These are phyloP conservation scores for Delichon dasypus DNA, from an alignment of 2,797 vertebrate genomes.

Conservation along the genomic window DNA sequence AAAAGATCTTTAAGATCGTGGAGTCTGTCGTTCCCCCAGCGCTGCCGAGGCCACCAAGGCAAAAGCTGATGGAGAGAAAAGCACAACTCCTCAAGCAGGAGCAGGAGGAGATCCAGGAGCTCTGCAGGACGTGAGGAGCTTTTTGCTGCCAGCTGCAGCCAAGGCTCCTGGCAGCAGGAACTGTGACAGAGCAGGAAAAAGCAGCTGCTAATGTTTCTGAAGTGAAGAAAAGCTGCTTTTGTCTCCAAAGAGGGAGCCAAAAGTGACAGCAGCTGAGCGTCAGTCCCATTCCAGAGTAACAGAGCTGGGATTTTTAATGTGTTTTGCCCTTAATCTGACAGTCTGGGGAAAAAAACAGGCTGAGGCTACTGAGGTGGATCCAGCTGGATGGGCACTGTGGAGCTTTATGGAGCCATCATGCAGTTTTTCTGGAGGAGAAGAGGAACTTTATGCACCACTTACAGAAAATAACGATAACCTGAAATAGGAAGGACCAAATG, in stretches of 20 bases:
- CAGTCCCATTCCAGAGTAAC: rapidly evolving
- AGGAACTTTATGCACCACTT: not conserved
- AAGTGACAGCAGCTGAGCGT: not conserved
- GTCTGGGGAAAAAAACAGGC: not conserved
- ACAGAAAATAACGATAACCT: not conserved
- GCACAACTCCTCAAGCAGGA: not conserved
- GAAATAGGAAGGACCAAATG: not conserved
- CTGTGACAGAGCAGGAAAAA: not conserved
- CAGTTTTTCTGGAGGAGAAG: not conserved
- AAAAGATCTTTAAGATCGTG: not conserved
- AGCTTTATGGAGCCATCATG: not conserved
- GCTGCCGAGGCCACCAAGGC: not conserved
- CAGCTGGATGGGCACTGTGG: not conserved
- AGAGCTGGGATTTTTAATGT: not conserved
- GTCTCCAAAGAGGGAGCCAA: not conserved
- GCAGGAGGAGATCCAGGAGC: not conserved
- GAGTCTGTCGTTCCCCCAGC: not conserved
- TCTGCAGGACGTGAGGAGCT: not conserved
- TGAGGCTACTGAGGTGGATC: not conserved
- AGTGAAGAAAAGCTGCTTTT: not conserved
- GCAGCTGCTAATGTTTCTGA: not conserved
- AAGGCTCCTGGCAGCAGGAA: not conserved
- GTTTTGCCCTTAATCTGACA: not conserved
- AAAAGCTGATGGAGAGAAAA: not conserved
- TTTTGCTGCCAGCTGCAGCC: not conserved